phyloP scores from a whole-genome alignment of 2,888 invertebrate species.

The Brenthis hecate region DNA sequence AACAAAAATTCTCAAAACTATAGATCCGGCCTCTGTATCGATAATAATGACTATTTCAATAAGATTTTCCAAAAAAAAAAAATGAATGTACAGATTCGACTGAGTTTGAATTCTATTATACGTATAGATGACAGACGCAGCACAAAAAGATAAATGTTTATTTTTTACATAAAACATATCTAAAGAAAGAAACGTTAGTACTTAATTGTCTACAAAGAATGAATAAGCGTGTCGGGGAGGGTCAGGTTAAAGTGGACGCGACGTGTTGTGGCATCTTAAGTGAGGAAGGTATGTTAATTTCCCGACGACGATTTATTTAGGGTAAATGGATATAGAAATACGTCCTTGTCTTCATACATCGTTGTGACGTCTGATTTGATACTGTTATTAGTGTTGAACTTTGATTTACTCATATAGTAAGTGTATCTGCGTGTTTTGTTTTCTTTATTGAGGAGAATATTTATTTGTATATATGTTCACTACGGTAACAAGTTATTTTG shows the following conservation, averaged over 20 bases:
- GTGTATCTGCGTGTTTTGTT: not conserved
- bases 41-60: too few relatives aligned
- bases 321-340: slow-evolving; percentile 25
- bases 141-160: too few relatives aligned
- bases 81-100: too few relatives aligned
- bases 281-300: slow-evolving; percentile 70
- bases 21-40: too few relatives aligned
- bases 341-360: slow-evolving; percentile 29
- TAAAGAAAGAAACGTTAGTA: not conserved
- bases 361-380: slow-evolving; percentile 33
- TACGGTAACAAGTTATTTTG: too few relatives aligned
- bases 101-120: too few relatives aligned
- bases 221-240: slow-evolving; percentile 37
- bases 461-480: too few relatives aligned
- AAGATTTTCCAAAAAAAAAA: too few relatives aligned
- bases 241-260: slow-evolving; percentile 45
- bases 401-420: not conserved
- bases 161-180: too few relatives aligned
- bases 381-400: slow-evolving; percentile 28
- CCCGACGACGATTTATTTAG: slow-evolving; percentile 58
- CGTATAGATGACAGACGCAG: too few relatives aligned
- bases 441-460: too few relatives aligned
- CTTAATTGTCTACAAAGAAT: slow-evolving; percentile 1
- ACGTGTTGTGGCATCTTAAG: slow-evolving; percentile 55
- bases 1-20: too few relatives aligned